A percentile compares a stretch with the other conserved stretches of the same genome.
Evolutionary conservation across 2,113 vertebrate species (phyloP).

Genomic region (Ceyx melanurus): DNA sequence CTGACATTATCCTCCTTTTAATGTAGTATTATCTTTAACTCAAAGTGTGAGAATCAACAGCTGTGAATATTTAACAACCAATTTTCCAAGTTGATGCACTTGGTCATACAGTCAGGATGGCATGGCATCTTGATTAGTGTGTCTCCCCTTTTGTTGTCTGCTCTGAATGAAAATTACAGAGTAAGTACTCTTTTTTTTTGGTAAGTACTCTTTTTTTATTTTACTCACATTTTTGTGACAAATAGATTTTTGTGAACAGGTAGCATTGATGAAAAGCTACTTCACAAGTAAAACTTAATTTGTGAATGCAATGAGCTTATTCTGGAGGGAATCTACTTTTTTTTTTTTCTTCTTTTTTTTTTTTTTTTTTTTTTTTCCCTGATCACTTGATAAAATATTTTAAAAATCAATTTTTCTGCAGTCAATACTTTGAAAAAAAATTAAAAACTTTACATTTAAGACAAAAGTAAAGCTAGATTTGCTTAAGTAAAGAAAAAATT

Average conservation of each 20-base stretch:
- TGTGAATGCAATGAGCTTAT: background rate
- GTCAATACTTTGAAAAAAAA: background rate
- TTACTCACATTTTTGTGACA: background rate
- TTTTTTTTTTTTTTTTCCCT: background rate
- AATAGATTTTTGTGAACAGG: constrained; percentile 10
- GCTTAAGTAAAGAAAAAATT: background rate
- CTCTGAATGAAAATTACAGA: constrained; percentile 49
- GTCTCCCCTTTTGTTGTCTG: constrained; percentile 56
- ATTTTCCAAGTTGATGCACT: constrained; percentile 62
- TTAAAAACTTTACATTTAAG: background rate
- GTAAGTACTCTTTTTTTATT: constrained; percentile 7
- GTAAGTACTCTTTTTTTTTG: constrained; percentile 26
- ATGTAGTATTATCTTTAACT: background rate
- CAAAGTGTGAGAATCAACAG: constrained; percentile 33
- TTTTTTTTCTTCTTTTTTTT: background rate
- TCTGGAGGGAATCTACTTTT: background rate
- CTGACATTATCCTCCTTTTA: background rate
- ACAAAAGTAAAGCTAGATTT: background rate
- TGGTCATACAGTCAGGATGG: constrained; percentile 50
- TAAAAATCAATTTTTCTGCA: background rate
- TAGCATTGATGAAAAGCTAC: constrained; percentile 30
- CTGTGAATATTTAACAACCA: constrained; percentile 49
- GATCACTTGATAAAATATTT: background rate
- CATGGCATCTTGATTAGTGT: constrained; percentile 37
- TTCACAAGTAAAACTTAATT: background rate